A percentile compares a stretch with the other conserved stretches of the same genome.
Evolutionary conservation across 1,140 invertebrate species (phyloP).

Genomic region (Drosophila parabipectinata): DNA sequence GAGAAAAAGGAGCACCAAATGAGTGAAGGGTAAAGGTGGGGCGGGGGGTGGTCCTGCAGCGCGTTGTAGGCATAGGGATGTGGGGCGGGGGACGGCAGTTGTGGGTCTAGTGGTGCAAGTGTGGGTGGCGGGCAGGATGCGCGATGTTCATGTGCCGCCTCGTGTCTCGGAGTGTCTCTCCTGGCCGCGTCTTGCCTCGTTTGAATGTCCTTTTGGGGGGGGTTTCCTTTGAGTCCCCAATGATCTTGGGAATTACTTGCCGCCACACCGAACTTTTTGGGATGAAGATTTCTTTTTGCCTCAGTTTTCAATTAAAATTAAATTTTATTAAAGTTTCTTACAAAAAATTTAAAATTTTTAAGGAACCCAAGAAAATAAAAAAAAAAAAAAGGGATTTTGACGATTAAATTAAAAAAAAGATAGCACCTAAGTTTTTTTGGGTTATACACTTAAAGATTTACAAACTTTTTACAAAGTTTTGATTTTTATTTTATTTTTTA

Average conservation of each 20-base stretch:
- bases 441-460: no score
- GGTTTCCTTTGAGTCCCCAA: neutral
- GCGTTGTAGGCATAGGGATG: no score
- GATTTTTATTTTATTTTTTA: no score
- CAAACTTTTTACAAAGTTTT: no score
- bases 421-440: no score
- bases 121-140: slow-evolving; percentile 14
- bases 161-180: slow-evolving; percentile 22
- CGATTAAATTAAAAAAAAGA: no score
- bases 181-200: slow-evolving; percentile 44
- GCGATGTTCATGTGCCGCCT: slow-evolving; percentile 27
- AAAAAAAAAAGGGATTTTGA: no score
- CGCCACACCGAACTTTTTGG: slow-evolving; percentile 3
- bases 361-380: no score
- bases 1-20: slow-evolving; percentile 24
- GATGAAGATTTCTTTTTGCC: neutral
- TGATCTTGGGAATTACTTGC: slow-evolving; percentile 14
- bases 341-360: no score
- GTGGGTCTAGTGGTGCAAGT: neutral
- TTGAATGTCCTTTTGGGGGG: slow-evolving; percentile 8
- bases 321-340: no score
- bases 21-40: neutral
- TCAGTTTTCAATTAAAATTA: neutral
- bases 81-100: neutral
- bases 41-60: neutral